These are phyloP conservation scores for Phoenoteleia sp. DNA, from an alignment of 2,888 invertebrate species.

Conservation along the genomic window DNA sequence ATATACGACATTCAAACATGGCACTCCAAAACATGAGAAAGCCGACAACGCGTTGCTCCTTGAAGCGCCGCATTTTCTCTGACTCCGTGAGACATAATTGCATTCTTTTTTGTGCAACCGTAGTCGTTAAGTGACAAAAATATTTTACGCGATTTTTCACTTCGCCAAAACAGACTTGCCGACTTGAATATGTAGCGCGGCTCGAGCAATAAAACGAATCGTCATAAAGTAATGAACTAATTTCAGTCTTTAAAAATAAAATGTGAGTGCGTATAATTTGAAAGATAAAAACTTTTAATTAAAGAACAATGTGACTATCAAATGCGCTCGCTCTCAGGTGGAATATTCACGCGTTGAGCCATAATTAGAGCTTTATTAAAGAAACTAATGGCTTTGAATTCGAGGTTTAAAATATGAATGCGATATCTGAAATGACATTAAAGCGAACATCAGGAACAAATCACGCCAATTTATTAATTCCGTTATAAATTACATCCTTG, in stretches of 20 bases:
- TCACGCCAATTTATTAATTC: not conserved
- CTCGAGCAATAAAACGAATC: not conserved
- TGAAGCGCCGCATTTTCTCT: slow-evolving; percentile 29
- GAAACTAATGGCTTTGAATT: slow-evolving; percentile 1
- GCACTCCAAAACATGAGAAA: slow-evolving; percentile 53
- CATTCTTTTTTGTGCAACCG: slow-evolving; percentile 5
- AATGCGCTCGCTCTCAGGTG: not conserved
- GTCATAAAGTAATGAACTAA: slow-evolving; percentile 25
- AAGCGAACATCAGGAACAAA: not conserved
- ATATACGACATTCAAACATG: slow-evolving; percentile 66
- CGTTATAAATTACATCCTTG: too few relatives aligned
- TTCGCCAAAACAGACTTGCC: not conserved
- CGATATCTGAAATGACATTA: not conserved
- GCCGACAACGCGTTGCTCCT: slow-evolving; percentile 21
- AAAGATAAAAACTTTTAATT: slow-evolving; percentile 22
- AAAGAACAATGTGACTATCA: slow-evolving; percentile 12
- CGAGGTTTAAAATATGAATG: slow-evolving; percentile 1
- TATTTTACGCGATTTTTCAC: not conserved
- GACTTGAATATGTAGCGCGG: not conserved
- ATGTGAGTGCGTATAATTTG: slow-evolving; percentile 3
- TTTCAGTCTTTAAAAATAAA: slow-evolving; percentile 1
- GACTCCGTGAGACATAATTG: slow-evolving; percentile 27
- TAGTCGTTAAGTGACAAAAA: not conserved
- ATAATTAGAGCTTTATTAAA: slow-evolving; percentile 36
- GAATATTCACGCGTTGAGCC: not conserved